Percentiles rank a stretch among this genome's conserved stretches.
phyloP scores from a whole-genome alignment of 1,140 invertebrate species.

The Ptiloglossa arizonensis region DNA sequence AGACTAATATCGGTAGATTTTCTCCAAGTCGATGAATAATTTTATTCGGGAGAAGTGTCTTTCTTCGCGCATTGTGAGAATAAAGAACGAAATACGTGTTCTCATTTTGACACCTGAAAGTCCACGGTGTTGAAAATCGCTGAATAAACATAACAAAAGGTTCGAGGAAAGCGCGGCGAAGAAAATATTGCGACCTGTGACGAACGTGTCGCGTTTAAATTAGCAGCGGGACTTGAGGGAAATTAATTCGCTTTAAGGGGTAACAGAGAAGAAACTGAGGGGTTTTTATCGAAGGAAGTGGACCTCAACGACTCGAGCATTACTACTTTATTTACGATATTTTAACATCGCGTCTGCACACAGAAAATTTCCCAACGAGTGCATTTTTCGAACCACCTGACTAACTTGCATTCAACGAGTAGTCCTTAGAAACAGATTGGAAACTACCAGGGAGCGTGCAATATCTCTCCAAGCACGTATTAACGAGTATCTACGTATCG shows the following conservation, averaged over 20 bases:
- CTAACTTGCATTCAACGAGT: neutral
- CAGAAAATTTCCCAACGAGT: neutral
- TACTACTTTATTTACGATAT: conserved; percentile 11
- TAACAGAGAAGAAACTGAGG: neutral
- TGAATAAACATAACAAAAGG: neutral
- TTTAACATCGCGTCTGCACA: neutral
- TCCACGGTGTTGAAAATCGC: no score
- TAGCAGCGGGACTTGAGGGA: neutral
- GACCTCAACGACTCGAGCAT: conserved; percentile 2
- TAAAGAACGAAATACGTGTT: no score
- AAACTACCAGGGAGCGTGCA: neutral
- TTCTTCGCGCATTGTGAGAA: no score
- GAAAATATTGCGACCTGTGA: neutral
- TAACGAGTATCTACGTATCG: conserved; percentile 19
- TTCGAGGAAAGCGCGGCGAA: neutral
- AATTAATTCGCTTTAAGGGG: conserved; percentile 9
- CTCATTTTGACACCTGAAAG: no score
- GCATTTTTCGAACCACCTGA: neutral
- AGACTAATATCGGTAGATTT: no score
- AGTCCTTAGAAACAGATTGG: neutral
- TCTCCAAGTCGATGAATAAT: no score
- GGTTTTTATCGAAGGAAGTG: conserved; percentile 4
- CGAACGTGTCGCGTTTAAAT: neutral
- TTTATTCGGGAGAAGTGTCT: no score
- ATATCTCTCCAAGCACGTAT: conserved; percentile 8